Evolutionary conservation across 2,888 invertebrate species (phyloP), one percentile per base, ranked within the genome.

Genomic region (Papilio gigon): DNA sequence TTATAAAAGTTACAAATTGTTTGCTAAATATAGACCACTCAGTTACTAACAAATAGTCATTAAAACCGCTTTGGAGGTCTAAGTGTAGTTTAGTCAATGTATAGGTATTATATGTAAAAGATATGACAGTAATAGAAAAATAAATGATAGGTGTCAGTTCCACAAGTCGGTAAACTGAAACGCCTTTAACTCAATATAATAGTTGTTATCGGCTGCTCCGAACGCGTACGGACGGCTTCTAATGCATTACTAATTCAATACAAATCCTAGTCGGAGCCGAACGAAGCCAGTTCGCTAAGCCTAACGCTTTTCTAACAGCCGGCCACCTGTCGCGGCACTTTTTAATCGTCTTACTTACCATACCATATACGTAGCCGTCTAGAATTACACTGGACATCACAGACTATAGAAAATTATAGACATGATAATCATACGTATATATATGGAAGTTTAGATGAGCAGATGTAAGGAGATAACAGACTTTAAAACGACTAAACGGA

Each of bases 281-380:
- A 59, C 50, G 64, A 50, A 69, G 69, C 42, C 65, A 27, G 53
- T 60, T 47, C 53, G 25, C 59, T 65, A 65, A 65, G 69, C 75
- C 90, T 89, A 90, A 88, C 86, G 81, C 82, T 79, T 80, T 86
- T 89, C 90, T 90, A 89, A 88, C 76, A 83, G 80, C 84, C 84
- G 82, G 85, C 84, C 89, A 88, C 88, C 90, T 89, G 90, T 83
- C 84, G 82, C 82, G 81, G 82, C 72, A 79, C 83, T 88, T 89
- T 91, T 90, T 89, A 89, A 90, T 90, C 90, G 87, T 85, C 84
- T 91, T 89, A 88, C 87, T 85, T 85, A 84, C 87, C 85, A 84
- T 85, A 81, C 89, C 90, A 84, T 90, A 77, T 84, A 88, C 80
- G 86, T 79, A 84, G 83, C 80, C 86, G 86, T 86, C 85, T 89